phyloP scores from a whole-genome alignment of 1,140 invertebrate genomes.

The Macrobrachium rosenbergii region DNA sequence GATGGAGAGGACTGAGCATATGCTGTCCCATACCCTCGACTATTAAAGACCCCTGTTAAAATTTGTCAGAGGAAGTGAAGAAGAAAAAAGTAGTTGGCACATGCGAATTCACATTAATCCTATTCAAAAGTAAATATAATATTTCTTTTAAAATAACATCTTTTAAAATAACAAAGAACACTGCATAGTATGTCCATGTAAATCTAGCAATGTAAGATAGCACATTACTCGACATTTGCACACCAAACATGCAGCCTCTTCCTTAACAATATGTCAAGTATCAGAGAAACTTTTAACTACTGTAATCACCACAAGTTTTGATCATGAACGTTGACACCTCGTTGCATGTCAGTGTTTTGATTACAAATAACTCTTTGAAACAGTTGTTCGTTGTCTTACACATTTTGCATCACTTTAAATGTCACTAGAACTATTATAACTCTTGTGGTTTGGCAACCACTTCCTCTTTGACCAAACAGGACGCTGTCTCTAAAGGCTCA shows the following conservation, averaged over 20 bases:
- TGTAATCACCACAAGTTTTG: conserved; percentile 41
- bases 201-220: conserved; percentile 59
- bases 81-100: conserved; percentile 60
- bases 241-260: conserved; percentile 56
- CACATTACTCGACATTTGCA: conserved; percentile 61
- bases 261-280: conserved; percentile 61
- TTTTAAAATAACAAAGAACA: conserved; percentile 64
- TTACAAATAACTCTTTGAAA: conserved; percentile 23
- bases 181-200: conserved; percentile 63
- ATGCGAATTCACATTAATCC: conserved; percentile 64
- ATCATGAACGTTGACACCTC: conserved; percentile 47
- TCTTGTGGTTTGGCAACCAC: conserved; percentile 27
- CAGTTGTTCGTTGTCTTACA: conserved; percentile 49
- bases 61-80: conserved; percentile 13
- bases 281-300: conserved; percentile 35
- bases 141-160: no score
- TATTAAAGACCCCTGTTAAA: conserved; percentile 39
- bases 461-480: conserved; percentile 43
- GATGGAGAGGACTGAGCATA: neutral
- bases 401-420: conserved; percentile 25
- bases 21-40: conserved; percentile 39
- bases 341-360: conserved; percentile 55
- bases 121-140: conserved; percentile 64
- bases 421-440: neutral
- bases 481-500: conserved; percentile 35